Base-by-base conservation (phyloP, 2,888 invertebrate genomes). In the Mythimna loreyi region DNA sequence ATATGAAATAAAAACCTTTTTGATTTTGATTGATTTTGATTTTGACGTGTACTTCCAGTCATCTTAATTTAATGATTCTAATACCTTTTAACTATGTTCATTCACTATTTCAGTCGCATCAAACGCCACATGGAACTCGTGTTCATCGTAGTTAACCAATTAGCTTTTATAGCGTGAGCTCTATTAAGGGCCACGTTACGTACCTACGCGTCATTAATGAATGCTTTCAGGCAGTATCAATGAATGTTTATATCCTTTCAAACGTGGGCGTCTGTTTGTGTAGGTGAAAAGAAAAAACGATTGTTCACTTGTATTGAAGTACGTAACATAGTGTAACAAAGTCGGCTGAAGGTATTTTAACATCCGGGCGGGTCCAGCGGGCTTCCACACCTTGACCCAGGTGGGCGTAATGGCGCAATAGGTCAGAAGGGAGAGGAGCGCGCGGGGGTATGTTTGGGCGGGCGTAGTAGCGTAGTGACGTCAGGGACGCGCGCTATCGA, bases 401-500 rank as follows among this genome's bases (percentile, higher is more conserved):
- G 95, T 94, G 92, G 93, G 93, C 90, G 93, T 90, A 89, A 87
- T 90, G 88, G 86, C 93, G 93, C 92, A 93, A 92, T 94, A 94
- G 94, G 94, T 95, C 94, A 94, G 86, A 86, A 87, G 93, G 91
- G 91, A 83, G 88, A 76, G 85, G 82, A 68, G 87, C 67, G 89
- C 78, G 89, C 82, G 87, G 91, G 92, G 91, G 89, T 88, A 89
- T 94, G 94, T 94, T 95, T 95, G 94, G 94, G 92, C 93, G 93
- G 93, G 93, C 91, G 94, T 95, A 95, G 95, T 95, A 95, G 92
- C 93, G 95, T 96, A 94, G 92, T 95, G 96, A 95, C 95, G 96
- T 96, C 95, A 95, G 87, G 74, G 92, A 87, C 93, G 90, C 89
- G 90, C 91, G 87, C 85, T 94, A 94, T 94, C 94, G 94, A 94